phyloP scores from a whole-genome alignment of 1,140 invertebrate species.

The Bombus pascuorum region DNA sequence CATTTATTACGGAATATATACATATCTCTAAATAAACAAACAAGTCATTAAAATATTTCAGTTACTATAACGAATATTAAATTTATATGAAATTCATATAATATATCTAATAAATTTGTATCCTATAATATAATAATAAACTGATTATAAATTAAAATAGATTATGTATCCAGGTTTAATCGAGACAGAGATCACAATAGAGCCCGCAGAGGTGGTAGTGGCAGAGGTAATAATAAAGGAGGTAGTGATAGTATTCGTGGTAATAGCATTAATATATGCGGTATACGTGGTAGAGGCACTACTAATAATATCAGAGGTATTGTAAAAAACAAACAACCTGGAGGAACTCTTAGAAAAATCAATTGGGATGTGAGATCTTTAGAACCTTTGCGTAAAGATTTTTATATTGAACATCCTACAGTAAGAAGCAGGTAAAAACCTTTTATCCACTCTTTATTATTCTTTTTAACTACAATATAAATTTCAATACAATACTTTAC shows the following conservation, averaged over 20 bases:
- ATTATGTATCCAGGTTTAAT: slow-evolving; percentile 68
- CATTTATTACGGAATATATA: not conserved
- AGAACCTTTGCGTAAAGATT: slow-evolving; percentile 87
- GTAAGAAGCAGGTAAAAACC: slow-evolving; percentile 81
- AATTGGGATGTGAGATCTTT: slow-evolving; percentile 85
- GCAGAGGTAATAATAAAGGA: slow-evolving; percentile 76
- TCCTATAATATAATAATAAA: not conserved
- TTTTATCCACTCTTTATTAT: not conserved
- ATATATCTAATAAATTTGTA: not conserved
- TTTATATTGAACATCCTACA: slow-evolving; percentile 86
- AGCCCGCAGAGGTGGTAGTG: slow-evolving; percentile 73
- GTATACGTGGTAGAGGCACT: slow-evolving; percentile 79
- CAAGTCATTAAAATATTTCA: not conserved
- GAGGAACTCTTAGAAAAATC: slow-evolving; percentile 84
- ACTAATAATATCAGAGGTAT: slow-evolving; percentile 68
- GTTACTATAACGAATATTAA: not conserved
- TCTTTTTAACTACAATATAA: not conserved
- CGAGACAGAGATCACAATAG: slow-evolving; percentile 77
- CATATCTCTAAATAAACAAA: slow-evolving; percentile 5
- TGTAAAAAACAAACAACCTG: slow-evolving; percentile 81
- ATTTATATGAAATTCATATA: not conserved
- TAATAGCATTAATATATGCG: slow-evolving; percentile 72
- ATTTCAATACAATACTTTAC: slow-evolving; percentile 16
- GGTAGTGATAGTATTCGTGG: slow-evolving; percentile 72
- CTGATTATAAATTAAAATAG: no score